A percentile compares a stretch with the other conserved stretches of the same genome.
These are phyloP conservation scores for Mionectes macconnelli DNA, from an alignment of 2,113 vertebrate species.

Conservation along the genomic window DNA sequence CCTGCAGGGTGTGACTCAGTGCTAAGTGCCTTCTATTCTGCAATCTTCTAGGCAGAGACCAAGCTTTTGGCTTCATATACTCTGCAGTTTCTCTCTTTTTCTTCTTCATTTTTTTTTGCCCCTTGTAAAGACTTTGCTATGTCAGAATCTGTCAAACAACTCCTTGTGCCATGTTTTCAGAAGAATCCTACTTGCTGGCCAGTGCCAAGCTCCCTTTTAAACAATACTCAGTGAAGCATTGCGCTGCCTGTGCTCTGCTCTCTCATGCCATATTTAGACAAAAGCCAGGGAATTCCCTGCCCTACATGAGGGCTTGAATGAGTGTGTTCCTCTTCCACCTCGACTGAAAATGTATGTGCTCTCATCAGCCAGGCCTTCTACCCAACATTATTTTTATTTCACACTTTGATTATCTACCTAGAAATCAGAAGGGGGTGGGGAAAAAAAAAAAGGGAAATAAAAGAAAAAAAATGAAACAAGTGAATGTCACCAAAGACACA, in stretches of 20 bases:
- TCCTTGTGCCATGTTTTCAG: slow-evolving; percentile 67
- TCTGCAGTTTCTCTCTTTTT: not conserved
- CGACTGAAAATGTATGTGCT: not conserved
- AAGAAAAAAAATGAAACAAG: not conserved
- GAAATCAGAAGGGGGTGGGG: not conserved
- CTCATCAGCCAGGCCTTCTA: not conserved
- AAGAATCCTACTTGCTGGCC: slow-evolving; percentile 44
- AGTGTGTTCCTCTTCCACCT: not conserved
- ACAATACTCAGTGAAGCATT: slow-evolving; percentile 67
- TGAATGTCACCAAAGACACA: not conserved
- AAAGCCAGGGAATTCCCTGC: slow-evolving; percentile 75
- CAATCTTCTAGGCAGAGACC: not conserved
- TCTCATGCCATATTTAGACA: slow-evolving; percentile 77
- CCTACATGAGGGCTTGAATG: not conserved
- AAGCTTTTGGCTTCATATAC: not conserved
- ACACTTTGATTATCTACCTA: not conserved
- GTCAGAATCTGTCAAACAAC: slow-evolving; percentile 75
- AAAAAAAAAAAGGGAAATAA: not conserved
- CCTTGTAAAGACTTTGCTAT: slow-evolving; percentile 43
- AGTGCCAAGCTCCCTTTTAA: slow-evolving; percentile 70
- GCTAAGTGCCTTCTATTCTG: not conserved
- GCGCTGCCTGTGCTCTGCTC: not conserved
- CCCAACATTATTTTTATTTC: not conserved
- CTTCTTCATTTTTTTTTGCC: not conserved
- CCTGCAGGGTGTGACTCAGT: not conserved